Conservation (phyloP, 2,888 invertebrate genomes). For the Clunio marinus region DNA sequence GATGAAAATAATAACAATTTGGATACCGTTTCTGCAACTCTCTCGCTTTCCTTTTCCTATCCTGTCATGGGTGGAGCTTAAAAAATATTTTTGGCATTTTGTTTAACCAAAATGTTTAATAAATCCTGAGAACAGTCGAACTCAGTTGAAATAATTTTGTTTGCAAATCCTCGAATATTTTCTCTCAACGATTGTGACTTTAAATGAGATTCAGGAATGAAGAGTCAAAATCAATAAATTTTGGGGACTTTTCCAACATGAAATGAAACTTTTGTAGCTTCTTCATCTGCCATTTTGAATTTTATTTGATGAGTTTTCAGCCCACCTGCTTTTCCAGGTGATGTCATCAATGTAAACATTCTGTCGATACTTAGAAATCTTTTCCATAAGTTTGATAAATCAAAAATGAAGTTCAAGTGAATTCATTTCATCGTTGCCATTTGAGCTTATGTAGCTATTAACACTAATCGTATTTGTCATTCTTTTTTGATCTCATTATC, state of each 20-base stretch:
- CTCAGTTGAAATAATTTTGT: not conserved
- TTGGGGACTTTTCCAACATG: not conserved
- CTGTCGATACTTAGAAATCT: too few species aligned
- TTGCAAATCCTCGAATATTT: not conserved
- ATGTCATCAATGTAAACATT: not conserved
- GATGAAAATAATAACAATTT: not conserved
- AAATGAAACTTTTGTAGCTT: not conserved
- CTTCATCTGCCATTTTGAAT: constrained; percentile 24
- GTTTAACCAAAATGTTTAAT: not conserved
- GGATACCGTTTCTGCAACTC: constrained; percentile 24
- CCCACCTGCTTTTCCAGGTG: not conserved
- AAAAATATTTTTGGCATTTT: constrained; percentile 26
- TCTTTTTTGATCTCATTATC: not conserved
- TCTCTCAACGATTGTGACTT: not conserved
- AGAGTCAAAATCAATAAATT: constrained; percentile 29
- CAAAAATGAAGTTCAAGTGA: not conserved
- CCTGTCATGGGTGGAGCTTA: constrained; percentile 22
- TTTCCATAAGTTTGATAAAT: too few species aligned
- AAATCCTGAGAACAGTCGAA: not conserved
- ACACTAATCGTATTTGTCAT: too few species aligned
- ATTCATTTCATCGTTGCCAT: not conserved
- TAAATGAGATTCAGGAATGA: constrained; percentile 18
- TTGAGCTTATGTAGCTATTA: too few species aligned
- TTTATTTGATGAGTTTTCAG: too few species aligned
- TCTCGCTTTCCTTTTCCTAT: not conserved